phyloP scores from a whole-genome alignment of 1,140 invertebrate genomes.

The Drosophila kanapiae region DNA sequence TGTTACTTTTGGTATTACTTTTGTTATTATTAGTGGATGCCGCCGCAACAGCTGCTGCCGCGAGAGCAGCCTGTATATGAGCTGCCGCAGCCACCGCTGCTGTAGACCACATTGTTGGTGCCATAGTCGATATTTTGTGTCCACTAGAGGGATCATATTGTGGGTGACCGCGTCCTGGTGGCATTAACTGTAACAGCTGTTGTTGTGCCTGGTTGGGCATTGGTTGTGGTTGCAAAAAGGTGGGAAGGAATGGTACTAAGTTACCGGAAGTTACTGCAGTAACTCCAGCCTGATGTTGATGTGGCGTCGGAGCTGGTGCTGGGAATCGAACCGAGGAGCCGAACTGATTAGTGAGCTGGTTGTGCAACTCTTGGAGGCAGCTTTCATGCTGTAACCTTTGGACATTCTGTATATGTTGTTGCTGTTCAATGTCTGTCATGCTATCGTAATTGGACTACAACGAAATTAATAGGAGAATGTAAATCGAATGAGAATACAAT shows the following conservation, averaged over 20 bases:
- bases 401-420: slow-evolving; percentile 61
- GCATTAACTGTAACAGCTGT: slow-evolving; percentile 52
- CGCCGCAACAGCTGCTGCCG: slow-evolving; percentile 72
- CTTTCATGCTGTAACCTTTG: slow-evolving; percentile 68
- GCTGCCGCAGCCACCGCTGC: slow-evolving; percentile 75
- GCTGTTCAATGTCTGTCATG: slow-evolving; percentile 74
- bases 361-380: slow-evolving; percentile 69
- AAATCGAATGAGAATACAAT: neutral
- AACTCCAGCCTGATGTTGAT: slow-evolving; percentile 37
- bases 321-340: slow-evolving; percentile 30
- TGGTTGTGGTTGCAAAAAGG: slow-evolving; percentile 63
- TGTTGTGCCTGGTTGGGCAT: slow-evolving; percentile 46
- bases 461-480: neutral
- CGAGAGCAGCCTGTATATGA: slow-evolving; percentile 79
- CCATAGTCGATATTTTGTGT: slow-evolving; percentile 59
- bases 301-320: slow-evolving; percentile 25
- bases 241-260: slow-evolving; percentile 70
- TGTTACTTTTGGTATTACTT: slow-evolving; percentile 26
- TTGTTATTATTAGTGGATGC: slow-evolving; percentile 49
- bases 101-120: slow-evolving; percentile 78
- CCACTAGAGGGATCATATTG: slow-evolving; percentile 13
- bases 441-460: slow-evolving; percentile 65
- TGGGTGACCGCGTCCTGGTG: slow-evolving; percentile 27
- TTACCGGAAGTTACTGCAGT: slow-evolving; percentile 22
- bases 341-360: slow-evolving; percentile 66